Base-by-base conservation (phyloP, 92 coral and sea anemone species). In the Porites evermanni region DNA sequence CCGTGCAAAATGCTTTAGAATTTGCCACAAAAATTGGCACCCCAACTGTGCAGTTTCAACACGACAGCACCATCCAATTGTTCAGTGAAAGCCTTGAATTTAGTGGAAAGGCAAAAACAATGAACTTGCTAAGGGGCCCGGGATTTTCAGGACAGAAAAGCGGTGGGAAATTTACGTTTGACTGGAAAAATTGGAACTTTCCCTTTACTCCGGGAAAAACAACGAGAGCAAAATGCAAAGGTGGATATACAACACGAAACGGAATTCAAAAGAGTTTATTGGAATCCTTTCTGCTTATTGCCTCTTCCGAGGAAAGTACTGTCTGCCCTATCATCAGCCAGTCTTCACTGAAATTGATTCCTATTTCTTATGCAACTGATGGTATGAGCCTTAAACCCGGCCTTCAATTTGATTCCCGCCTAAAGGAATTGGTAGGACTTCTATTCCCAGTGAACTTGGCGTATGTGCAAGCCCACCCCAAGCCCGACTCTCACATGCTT, bases 91-190 rank as follows among this genome's bases (percentile, higher is more conserved):
- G 87, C 17, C 72, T 88, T 29, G 79, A 81, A 67, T 75, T 81
- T 77, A 64, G 75, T 67, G 87, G 91, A 32, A 87, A 87, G 61
- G 81, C 85, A 29, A 87, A 81, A 77, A 83, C 82, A 32, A 82
- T 88, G 60, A 88, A 88, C 74, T 64, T 88, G 78, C 67, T 81
- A 54, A 81, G 91, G 32, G 91, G 91, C 18, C 87, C 91, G 63
- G 91, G 91, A 23, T 77, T 72, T 21, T 53, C 56, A 64, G 78
- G 78, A 23, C 87, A 80, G 56, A 82, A 83, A 67, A n/a, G 86
- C 65, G 91, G 87, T 74, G 91, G 87, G 53, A 75, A 67, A 75
- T 88, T 81, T 66, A 71, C 72, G 66, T 87, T 87, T 58, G 29
- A 87, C 20, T 81, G 82, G 87, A 88, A 88, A 75, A 83, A 88